Conservation (phyloP, 2,888 invertebrate species). For the Coecobrya sp. region DNA sequence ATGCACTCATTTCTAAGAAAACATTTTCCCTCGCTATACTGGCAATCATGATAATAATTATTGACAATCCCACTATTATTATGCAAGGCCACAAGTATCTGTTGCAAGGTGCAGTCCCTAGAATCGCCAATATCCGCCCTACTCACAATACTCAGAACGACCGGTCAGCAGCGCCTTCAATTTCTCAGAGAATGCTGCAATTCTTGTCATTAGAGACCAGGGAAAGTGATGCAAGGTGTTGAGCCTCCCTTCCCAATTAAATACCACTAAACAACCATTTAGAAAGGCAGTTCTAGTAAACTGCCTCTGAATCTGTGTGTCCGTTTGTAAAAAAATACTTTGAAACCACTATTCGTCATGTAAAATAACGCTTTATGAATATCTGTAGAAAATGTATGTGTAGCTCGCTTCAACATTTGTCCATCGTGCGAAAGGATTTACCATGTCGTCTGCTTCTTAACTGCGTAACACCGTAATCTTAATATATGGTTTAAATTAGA, state of each 20-base stretch:
- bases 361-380: not conserved
- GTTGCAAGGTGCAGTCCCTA: not conserved
- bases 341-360: too few relatives aligned
- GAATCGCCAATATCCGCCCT: not conserved
- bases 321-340: too few relatives aligned
- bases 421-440: not conserved
- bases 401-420: not conserved
- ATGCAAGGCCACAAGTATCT: too few relatives aligned
- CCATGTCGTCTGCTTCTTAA: not conserved
- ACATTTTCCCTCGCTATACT: too few relatives aligned
- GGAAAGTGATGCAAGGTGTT: conserved; percentile 2
- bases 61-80: too few relatives aligned
- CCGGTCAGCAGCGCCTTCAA: not conserved
- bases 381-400: not conserved
- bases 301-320: too few relatives aligned
- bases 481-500: conserved; percentile 18
- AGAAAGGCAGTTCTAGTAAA: too few relatives aligned
- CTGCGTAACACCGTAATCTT: conserved; percentile 24
- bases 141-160: not conserved
- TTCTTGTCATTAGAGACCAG: not conserved
- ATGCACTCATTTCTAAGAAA: too few relatives aligned
- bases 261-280: not conserved
- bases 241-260: not conserved
- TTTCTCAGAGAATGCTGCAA: not conserved
- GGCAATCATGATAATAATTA: too few relatives aligned